These are phyloP conservation scores for Saguinus oedipus DNA, from an alignment of 2,797 vertebrate genomes.

Conservation along the genomic window DNA sequence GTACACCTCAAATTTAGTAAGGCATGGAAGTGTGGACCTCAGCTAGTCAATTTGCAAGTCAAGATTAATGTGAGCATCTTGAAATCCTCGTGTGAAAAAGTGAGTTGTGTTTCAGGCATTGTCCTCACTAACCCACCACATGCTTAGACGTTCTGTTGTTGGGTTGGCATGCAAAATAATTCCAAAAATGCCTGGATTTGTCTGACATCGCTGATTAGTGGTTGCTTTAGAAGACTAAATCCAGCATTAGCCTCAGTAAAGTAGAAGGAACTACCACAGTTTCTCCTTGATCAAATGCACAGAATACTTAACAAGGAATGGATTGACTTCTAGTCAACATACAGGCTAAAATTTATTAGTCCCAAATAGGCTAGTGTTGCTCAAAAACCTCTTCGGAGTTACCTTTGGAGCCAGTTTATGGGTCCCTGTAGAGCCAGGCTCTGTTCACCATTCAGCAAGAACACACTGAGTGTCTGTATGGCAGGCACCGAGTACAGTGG, in stretches of 20 bases:
- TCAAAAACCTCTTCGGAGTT: constrained; percentile 23
- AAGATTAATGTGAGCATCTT: neutral
- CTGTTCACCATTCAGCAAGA: neutral
- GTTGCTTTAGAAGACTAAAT: neutral
- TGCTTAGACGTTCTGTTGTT: neutral
- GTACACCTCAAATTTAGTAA: neutral
- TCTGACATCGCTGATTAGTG: neutral
- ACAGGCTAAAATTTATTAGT: neutral
- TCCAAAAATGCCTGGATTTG: constrained; percentile 33
- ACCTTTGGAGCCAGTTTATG: neutral
- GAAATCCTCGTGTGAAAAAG: constrained; percentile 9
- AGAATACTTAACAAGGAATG: neutral
- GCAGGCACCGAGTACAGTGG: neutral
- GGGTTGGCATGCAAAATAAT: neutral
- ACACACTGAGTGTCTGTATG: neutral
- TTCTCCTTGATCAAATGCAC: neutral
- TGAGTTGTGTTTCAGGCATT: neutral
- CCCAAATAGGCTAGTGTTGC: neutral
- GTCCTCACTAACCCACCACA: neutral
- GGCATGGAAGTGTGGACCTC: neutral
- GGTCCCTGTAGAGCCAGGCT: neutral
- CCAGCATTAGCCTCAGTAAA: neutral
- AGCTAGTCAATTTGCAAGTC: neutral
- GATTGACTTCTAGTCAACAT: neutral
- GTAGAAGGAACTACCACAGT: neutral